Percentiles rank a stretch among this genome's conserved stretches.
Evolutionary conservation across 2,888 invertebrate genomes (phyloP).

Genomic region (Ypsolopha sequella): DNA sequence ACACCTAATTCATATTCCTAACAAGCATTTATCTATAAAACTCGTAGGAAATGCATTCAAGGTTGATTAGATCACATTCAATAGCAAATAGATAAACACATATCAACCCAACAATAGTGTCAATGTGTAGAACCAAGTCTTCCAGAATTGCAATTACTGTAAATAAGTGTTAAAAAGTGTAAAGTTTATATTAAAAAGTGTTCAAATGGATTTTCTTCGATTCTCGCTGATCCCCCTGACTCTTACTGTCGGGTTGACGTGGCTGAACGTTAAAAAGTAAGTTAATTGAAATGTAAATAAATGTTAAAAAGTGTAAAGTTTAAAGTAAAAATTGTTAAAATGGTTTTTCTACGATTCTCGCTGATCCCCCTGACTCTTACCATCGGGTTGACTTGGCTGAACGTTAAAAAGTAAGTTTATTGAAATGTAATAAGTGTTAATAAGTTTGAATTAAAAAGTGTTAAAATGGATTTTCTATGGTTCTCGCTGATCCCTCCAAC

Average conservation of each 20-base stretch:
- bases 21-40: no score
- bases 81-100: no score
- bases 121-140: background rate
- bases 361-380: constrained; percentile 45
- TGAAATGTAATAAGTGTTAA: background rate
- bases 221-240: constrained; percentile 39
- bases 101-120: background rate
- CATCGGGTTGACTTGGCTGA: constrained; percentile 39
- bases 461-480: constrained; percentile 43
- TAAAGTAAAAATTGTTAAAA: constrained; percentile 17
- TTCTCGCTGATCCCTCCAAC: constrained; percentile 39
- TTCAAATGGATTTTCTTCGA: constrained; percentile 43
- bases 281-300: constrained; percentile 9
- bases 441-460: constrained; percentile 7
- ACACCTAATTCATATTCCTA: no score
- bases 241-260: constrained; percentile 45
- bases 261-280: constrained; percentile 46
- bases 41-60: no score
- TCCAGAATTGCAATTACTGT: background rate
- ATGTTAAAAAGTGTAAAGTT: background rate
- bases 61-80: no score
- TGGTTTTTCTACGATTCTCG: constrained; percentile 43
- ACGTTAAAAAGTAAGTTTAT: constrained; percentile 42
- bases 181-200: constrained; percentile 7
- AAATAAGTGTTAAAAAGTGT: background rate